phyloP scores from a whole-genome alignment of 2,888 invertebrate species.

The Temnothorax unifasciatus region DNA sequence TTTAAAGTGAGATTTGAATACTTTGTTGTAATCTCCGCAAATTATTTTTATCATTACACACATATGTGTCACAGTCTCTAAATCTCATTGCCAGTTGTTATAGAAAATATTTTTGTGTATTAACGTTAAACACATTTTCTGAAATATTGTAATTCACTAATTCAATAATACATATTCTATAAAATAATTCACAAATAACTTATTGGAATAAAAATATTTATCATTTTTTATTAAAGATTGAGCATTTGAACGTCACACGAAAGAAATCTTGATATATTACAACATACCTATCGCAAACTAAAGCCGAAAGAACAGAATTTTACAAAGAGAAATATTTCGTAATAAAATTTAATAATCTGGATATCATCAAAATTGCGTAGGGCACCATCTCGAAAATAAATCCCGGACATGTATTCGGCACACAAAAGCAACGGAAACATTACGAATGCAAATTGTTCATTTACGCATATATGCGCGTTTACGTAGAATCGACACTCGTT shows the following conservation, averaged over 20 bases:
- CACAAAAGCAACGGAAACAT: slow-evolving; percentile 38
- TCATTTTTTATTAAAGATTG: background rate
- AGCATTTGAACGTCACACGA: background rate
- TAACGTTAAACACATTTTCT: background rate
- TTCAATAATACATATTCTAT: background rate
- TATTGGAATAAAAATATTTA: background rate
- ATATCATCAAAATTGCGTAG: background rate
- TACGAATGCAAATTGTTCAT: slow-evolving; percentile 35
- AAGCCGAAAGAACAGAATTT: background rate
- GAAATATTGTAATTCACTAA: background rate
- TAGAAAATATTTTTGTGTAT: background rate
- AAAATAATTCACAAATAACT: slow-evolving; percentile 5
- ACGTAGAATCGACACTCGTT: slow-evolving; percentile 15
- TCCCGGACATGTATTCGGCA: slow-evolving; percentile 14
- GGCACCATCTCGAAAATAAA: slow-evolving; percentile 38
- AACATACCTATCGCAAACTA: background rate
- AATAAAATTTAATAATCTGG: slow-evolving; percentile 21
- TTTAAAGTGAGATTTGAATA: background rate
- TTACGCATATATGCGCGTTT: slow-evolving; percentile 24
- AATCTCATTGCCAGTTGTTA: too few species aligned
- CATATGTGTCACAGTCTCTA: too few species aligned
- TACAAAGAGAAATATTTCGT: slow-evolving; percentile 8
- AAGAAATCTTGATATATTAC: slow-evolving; percentile 13
- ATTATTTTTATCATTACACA: too few species aligned
- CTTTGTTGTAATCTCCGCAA: background rate